phyloP scores from a whole-genome alignment of 2,888 invertebrate species.

The Hemistola chrysoprasaria region DNA sequence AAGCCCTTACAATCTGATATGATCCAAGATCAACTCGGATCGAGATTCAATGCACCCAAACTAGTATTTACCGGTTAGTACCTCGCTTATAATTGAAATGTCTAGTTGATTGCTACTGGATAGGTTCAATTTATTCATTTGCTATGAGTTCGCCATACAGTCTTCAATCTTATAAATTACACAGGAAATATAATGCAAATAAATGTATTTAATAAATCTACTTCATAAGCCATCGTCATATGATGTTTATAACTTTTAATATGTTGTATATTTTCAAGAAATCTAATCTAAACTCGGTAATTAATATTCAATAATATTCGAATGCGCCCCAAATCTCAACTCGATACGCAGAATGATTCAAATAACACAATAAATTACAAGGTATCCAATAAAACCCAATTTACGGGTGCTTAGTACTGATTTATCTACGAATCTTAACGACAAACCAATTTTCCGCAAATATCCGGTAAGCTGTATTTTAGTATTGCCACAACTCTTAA shows the following conservation, averaged over 20 bases:
- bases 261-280: no score
- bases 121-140: conserved; percentile 45
- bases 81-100: conserved; percentile 44
- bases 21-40: conserved; percentile 5
- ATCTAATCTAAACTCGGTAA: background rate
- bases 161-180: conserved; percentile 10
- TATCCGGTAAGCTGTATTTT: conserved; percentile 13
- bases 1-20: background rate
- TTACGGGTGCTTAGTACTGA: conserved; percentile 16
- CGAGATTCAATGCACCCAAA: conserved; percentile 5
- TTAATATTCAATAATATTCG: no score
- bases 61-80: conserved; percentile 9
- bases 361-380: conserved; percentile 24
- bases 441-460: conserved; percentile 23
- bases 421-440: conserved; percentile 17
- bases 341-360: conserved; percentile 1
- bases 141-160: conserved; percentile 38
- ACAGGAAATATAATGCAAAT: background rate
- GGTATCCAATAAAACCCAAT: conserved; percentile 17
- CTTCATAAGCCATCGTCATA: no score
- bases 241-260: no score
- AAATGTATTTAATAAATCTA: no score
- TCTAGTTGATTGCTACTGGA: conserved; percentile 42
- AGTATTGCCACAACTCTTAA: conserved; percentile 19
- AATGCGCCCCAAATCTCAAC: no score